Evolutionary conservation across 2,113 vertebrate species (phyloP).

Genomic region (Cnemophilus loriae): DNA sequence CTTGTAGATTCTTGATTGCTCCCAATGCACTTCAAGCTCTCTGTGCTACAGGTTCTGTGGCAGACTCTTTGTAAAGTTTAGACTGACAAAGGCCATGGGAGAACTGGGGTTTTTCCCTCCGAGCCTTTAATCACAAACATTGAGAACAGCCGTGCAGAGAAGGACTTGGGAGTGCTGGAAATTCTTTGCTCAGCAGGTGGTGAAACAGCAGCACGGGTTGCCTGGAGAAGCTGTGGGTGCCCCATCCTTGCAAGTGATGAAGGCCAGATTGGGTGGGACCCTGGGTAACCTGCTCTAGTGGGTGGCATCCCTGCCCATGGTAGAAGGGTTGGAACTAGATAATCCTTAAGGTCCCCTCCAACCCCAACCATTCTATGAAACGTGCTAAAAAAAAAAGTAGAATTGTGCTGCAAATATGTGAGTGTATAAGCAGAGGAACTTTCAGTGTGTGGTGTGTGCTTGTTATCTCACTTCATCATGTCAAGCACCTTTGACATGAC

Average conservation of each 20-base stretch:
- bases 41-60: background rate
- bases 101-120: background rate
- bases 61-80: background rate
- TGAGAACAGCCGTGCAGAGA: background rate
- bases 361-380: background rate
- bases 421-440: background rate
- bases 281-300: background rate
- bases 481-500: background rate
- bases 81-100: background rate
- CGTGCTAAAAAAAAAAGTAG: background rate
- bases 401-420: accelerated
- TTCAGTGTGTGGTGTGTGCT: background rate
- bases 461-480: background rate
- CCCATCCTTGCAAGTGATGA: background rate
- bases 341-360: background rate
- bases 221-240: background rate
- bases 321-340: background rate
- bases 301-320: background rate
- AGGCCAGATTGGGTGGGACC: background rate
- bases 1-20: background rate
- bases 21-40: background rate
- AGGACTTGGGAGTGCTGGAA: background rate
- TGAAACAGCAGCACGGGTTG: background rate
- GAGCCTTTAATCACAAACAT: background rate
- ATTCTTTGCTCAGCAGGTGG: background rate